phyloP scores from a whole-genome alignment of 92 coral and sea anemone genomes.

The Zoanthus gigantus region DNA sequence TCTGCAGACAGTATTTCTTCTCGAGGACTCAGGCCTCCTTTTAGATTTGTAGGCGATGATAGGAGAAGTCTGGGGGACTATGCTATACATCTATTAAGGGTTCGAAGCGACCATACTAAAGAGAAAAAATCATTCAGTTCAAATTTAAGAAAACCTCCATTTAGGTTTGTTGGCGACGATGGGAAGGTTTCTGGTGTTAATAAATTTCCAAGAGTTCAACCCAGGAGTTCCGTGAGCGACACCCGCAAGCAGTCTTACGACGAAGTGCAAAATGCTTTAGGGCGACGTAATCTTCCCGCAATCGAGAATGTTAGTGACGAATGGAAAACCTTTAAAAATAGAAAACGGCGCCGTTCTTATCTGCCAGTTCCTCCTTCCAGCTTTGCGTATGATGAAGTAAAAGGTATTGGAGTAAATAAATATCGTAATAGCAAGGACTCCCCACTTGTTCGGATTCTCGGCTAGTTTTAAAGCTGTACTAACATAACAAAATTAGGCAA shows the following conservation, averaged over 20 bases:
- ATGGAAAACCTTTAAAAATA: not conserved
- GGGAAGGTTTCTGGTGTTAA: not conserved
- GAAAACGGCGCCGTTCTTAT: not conserved
- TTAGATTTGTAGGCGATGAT: not conserved
- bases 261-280: not conserved
- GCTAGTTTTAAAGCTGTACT: not conserved
- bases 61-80: not conserved
- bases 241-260: not conserved
- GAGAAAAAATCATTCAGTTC: not conserved
- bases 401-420: not conserved
- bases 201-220: not conserved
- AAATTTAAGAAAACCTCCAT: not conserved
- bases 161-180: not conserved
- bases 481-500: not conserved
- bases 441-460: not conserved
- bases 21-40: not conserved
- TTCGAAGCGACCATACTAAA: not conserved
- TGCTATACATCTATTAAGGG: not conserved
- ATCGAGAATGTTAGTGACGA: not conserved
- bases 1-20: not conserved
- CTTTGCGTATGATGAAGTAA: not conserved
- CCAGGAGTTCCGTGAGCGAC: not conserved
- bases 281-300: not conserved
- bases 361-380: not conserved
- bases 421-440: not conserved